phyloP scores from a whole-genome alignment of 2,113 vertebrate species.

The Thryonomys swinderianus region DNA sequence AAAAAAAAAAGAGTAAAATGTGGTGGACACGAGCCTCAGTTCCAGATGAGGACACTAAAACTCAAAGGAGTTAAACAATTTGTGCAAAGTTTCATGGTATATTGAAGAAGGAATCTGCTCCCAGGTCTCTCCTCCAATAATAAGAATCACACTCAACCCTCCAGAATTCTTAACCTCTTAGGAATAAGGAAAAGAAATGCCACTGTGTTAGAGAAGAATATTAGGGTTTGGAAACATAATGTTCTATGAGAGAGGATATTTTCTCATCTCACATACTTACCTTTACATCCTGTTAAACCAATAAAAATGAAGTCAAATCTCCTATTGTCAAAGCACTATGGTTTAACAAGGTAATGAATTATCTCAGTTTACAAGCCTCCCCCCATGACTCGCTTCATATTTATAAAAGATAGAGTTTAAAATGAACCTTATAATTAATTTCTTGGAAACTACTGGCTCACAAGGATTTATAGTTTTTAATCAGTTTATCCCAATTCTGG shows the following conservation, averaged over 20 bases:
- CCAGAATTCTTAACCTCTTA: neutral
- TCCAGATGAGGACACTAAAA: slow-evolving; percentile 35
- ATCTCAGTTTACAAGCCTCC: neutral
- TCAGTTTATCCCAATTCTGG: neutral
- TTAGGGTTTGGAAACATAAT: slow-evolving; percentile 11
- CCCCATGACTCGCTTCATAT: neutral
- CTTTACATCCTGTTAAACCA: neutral
- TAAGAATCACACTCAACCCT: neutral
- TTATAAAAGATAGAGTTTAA: neutral
- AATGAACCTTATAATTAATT: neutral
- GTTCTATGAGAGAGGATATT: neutral
- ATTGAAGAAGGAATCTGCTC: neutral
- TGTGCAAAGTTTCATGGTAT: neutral
- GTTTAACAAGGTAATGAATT: neutral
- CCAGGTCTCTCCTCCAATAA: neutral
- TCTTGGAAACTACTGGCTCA: slow-evolving; percentile 7
- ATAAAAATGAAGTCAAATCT: neutral
- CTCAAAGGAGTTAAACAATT: neutral
- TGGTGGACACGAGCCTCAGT: neutral
- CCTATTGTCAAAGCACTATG: neutral
- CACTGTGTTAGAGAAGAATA: neutral
- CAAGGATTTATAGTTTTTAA: neutral
- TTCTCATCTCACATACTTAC: neutral
- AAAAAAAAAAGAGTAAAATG: too few relatives aligned
- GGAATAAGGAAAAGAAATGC: neutral